These are phyloP conservation scores for Trachymyrmex septentrionalis DNA, from an alignment of 1,140 invertebrate genomes.

Conservation along the genomic window DNA sequence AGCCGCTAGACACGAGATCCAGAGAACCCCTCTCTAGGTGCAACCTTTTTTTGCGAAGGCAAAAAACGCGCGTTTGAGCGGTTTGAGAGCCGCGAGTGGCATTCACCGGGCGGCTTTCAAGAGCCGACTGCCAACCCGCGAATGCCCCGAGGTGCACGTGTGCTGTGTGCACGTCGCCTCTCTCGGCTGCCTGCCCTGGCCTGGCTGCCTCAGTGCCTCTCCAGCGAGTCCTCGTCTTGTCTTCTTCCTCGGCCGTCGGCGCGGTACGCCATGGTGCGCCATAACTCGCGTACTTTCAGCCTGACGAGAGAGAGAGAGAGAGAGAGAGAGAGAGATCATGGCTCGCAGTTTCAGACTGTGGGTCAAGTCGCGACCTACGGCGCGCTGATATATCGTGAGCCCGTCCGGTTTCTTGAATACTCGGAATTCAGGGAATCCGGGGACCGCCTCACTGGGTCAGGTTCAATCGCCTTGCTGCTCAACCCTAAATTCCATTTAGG, in stretches of 20 bases:
- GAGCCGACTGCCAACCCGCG: constrained; percentile 76
- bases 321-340: constrained; percentile 20
- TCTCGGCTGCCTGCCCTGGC: neutral
- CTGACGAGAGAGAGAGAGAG: constrained; percentile 28
- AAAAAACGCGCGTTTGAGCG: constrained; percentile 66
- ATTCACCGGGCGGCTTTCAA: constrained; percentile 77
- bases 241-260: constrained; percentile 46
- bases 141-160: constrained; percentile 77
- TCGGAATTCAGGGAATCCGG: neutral
- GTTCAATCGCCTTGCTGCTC: neutral
- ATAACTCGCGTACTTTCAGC: constrained; percentile 3
- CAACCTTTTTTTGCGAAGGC: no score
- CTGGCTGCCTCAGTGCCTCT: constrained; percentile 32
- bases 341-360: constrained; percentile 73
- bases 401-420: constrained; percentile 45
- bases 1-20: constrained; percentile 5
- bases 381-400: constrained; percentile 45
- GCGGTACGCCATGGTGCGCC: neutral
- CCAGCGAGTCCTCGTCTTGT: constrained; percentile 55
- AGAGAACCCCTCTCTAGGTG: constrained; percentile 1
- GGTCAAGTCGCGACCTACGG: constrained; percentile 82
- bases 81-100: constrained; percentile 69
- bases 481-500: constrained; percentile 4
- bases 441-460: constrained; percentile 59
- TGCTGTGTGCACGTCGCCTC: constrained; percentile 61